These are phyloP conservation scores for Bellardia bayeri DNA, from an alignment of 2,888 invertebrate species.

Conservation along the genomic window DNA sequence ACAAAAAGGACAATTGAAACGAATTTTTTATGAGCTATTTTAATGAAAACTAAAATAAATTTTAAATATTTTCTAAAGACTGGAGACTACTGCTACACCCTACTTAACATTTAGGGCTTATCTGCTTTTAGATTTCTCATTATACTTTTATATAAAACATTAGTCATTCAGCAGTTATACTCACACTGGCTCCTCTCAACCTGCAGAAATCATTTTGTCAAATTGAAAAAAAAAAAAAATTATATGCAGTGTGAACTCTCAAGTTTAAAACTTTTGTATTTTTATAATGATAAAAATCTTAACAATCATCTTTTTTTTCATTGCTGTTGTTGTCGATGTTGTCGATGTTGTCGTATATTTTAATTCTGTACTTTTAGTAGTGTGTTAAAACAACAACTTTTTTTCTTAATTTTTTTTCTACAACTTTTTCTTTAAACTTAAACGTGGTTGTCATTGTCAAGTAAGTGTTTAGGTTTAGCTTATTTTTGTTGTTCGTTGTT, in stretches of 20 bases:
- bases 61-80: too few species aligned
- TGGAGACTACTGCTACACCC: too few species aligned
- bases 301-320: constrained; percentile 71
- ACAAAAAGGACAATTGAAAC: too few species aligned
- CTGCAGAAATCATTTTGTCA: constrained; percentile 67
- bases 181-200: constrained; percentile 36
- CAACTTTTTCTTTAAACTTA: constrained; percentile 67
- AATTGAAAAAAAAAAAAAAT: constrained; percentile 47
- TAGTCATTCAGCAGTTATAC: constrained; percentile 50
- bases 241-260: constrained; percentile 75
- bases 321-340: constrained; percentile 60
- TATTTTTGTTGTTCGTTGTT: constrained; percentile 50
- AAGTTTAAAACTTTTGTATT: constrained; percentile 76
- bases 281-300: constrained; percentile 73
- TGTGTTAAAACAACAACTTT: constrained; percentile 63
- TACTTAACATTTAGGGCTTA: not conserved
- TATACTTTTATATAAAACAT: constrained; percentile 50
- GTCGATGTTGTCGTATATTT: constrained; percentile 54
- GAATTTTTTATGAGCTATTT: too few species aligned
- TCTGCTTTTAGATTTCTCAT: constrained; percentile 19
- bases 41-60: too few species aligned
- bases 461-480: constrained; percentile 71
- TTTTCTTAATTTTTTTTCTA: constrained; percentile 52
- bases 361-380: constrained; percentile 60
- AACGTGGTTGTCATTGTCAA: constrained; percentile 74